Evolutionary conservation across 92 coral and sea anemone genomes (phyloP).

Genomic region (Ricordea florida): DNA sequence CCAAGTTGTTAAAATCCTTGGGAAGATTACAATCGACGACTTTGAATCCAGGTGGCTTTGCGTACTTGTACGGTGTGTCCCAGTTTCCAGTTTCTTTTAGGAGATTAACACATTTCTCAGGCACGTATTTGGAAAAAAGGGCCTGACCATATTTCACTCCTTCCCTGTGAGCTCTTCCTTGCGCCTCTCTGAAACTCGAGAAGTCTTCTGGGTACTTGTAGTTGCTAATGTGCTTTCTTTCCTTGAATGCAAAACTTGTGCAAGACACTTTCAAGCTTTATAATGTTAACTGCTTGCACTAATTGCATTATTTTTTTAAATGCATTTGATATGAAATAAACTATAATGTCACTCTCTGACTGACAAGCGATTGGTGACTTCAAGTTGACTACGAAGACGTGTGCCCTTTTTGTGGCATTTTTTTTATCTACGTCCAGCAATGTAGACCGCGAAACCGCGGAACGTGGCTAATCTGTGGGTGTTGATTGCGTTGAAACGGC

Average conservation of each 20-base stretch:
- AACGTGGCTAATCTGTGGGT: no score
- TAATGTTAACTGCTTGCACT: no score
- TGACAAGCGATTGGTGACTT: no score
- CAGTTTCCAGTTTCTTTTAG: slow-evolving; percentile 25
- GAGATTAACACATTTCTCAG: slow-evolving; percentile 31
- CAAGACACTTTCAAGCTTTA: no score
- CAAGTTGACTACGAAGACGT: no score
- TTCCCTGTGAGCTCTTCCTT: slow-evolving; percentile 30
- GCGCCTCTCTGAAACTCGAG: slow-evolving; percentile 23
- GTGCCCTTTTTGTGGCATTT: no score
- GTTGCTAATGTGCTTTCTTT: not conserved
- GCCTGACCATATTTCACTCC: slow-evolving; percentile 32
- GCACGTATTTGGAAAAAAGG: slow-evolving; percentile 41
- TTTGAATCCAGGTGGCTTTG: slow-evolving; percentile 18
- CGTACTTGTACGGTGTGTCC: slow-evolving; percentile 27
- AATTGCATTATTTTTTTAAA: no score
- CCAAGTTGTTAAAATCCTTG: slow-evolving; percentile 25
- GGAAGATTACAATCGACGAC: slow-evolving; percentile 12
- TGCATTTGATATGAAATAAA: no score
- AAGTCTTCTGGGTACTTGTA: slow-evolving; percentile 13
- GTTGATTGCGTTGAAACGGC: no score
- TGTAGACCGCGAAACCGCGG: no score
- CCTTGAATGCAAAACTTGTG: slow-evolving; percentile 9
- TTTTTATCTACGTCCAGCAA: no score
- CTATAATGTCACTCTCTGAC: no score